These are phyloP conservation scores for Melolontha melolontha DNA, from an alignment of 2,888 invertebrate genomes.

Conservation along the genomic window DNA sequence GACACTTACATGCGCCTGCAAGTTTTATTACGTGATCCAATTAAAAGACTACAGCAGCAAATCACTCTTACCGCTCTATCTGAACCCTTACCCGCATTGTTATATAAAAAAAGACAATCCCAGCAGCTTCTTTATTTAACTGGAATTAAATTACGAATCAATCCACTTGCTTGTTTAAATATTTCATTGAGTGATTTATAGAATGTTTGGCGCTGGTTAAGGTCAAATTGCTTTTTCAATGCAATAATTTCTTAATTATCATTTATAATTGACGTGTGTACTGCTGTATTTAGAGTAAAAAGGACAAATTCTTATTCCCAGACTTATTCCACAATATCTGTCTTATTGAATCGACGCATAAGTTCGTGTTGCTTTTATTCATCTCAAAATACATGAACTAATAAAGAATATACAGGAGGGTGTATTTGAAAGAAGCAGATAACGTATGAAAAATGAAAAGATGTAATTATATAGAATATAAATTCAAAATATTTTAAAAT, in stretches of 20 bases:
- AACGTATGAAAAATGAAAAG: no score
- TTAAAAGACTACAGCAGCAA: constrained; percentile 25
- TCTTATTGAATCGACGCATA: no score
- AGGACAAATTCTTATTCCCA: no score
- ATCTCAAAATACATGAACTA: no score
- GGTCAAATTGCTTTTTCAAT: constrained; percentile 37
- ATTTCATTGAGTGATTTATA: constrained; percentile 54
- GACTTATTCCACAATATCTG: no score
- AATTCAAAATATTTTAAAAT: no score
- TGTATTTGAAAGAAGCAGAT: no score
- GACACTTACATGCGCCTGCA: no score
- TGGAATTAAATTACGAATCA: constrained; percentile 48
- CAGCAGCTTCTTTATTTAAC: constrained; percentile 23
- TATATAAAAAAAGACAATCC: constrained; percentile 16
- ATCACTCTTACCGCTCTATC: constrained; percentile 28
- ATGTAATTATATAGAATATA: no score
- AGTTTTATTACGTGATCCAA: not conserved
- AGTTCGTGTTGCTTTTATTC: no score
- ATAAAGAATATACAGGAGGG: no score
- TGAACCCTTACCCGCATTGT: constrained; percentile 46
- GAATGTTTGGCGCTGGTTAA: constrained; percentile 39
- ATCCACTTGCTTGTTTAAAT: constrained; percentile 53
- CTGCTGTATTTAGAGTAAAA: not conserved
- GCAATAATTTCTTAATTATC: not conserved
- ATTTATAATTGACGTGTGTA: constrained; percentile 17